These are phyloP conservation scores for Liparis tanakae DNA, from an alignment of 2,797 vertebrate species.

Conservation along the genomic window DNA sequence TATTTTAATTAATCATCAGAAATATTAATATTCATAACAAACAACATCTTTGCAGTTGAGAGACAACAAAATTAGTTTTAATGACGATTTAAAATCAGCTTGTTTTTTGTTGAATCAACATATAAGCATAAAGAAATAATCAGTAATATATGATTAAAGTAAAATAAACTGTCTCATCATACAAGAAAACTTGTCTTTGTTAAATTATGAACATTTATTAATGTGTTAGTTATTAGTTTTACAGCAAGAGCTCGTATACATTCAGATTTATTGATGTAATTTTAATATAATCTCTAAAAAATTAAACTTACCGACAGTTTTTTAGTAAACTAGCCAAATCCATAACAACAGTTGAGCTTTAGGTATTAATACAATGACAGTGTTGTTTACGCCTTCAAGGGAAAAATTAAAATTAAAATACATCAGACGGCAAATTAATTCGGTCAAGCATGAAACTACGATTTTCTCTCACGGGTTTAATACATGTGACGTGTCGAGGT, in stretches of 20 bases:
- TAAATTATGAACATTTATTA: background rate
- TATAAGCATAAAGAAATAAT: background rate
- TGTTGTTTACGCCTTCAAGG: background rate
- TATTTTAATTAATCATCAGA: background rate
- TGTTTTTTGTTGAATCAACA: fast-evolving
- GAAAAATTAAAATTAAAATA: background rate
- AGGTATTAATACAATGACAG: background rate
- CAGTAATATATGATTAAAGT: background rate
- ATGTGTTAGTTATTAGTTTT: background rate
- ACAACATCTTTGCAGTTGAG: background rate
- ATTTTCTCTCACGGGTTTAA: background rate
- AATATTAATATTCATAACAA: background rate
- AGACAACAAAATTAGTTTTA: background rate
- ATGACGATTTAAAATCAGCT: background rate
- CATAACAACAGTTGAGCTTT: background rate
- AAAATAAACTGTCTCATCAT: background rate
- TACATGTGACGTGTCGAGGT: background rate
- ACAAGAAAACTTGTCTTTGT: background rate
- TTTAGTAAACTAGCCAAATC: background rate
- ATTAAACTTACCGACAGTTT: background rate
- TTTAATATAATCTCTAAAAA: background rate
- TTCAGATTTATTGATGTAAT: background rate
- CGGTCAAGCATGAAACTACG: constrained; percentile 12
- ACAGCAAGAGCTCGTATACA: background rate
- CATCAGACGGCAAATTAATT: background rate